Conservation (phyloP, 1,140 invertebrate species). For the Drosophila ogumai region DNA sequence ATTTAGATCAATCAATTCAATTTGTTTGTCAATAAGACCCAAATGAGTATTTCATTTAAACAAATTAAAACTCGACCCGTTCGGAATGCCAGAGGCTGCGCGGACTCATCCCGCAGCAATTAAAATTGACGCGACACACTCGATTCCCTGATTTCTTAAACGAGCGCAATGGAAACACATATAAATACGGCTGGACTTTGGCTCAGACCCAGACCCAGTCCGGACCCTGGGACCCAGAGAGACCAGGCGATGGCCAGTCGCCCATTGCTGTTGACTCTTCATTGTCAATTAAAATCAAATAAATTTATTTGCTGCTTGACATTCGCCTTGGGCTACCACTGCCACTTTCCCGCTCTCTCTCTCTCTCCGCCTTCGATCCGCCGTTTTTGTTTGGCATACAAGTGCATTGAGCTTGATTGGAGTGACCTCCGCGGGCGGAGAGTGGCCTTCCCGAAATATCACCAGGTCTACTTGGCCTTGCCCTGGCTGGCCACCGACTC, state of each 20-base stretch:
- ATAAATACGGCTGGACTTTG: constrained; percentile 54
- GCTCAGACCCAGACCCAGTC: constrained; percentile 43
- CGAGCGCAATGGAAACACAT: constrained; percentile 60
- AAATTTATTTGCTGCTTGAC: constrained; percentile 84
- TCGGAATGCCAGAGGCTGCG: constrained; percentile 62
- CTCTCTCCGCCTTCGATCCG: constrained; percentile 9
- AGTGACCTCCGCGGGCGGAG: constrained; percentile 40
- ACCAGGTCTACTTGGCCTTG: constrained; percentile 86
- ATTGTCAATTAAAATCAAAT: constrained; percentile 84
- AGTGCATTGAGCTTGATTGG: constrained; percentile 60
- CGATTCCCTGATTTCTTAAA: constrained; percentile 60
- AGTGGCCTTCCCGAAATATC: background rate
- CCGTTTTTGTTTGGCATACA: constrained; percentile 44
- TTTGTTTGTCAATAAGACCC: constrained; percentile 85
- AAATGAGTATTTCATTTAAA: constrained; percentile 85
- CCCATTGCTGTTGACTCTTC: constrained; percentile 74
- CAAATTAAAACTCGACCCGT: constrained; percentile 84
- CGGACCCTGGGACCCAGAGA: constrained; percentile 30
- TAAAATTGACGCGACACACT: constrained; percentile 72
- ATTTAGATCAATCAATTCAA: constrained; percentile 85
- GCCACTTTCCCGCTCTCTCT: constrained; percentile 1
- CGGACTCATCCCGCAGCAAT: constrained; percentile 62
- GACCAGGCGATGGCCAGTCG: constrained; percentile 30
- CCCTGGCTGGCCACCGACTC: constrained; percentile 96
- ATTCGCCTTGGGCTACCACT: constrained; percentile 51